Percentiles rank a stretch among this genome's conserved stretches.
Evolutionary conservation across 2,113 vertebrate genomes (phyloP).

Genomic region (Sturnira hondurensis): DNA sequence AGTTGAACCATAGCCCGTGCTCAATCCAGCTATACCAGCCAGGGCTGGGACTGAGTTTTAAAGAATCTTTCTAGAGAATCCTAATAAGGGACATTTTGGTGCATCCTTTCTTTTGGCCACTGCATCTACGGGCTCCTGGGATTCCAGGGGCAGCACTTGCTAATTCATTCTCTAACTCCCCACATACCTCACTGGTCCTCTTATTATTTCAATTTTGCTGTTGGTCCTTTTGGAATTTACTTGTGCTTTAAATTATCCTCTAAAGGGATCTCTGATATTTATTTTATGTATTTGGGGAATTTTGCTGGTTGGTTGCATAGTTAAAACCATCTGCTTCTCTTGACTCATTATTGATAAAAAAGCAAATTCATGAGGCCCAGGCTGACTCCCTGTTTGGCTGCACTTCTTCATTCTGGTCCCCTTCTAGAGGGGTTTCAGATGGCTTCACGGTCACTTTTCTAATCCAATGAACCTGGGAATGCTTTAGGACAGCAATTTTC

Average conservation of each 20-base stretch:
- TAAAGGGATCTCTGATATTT: conserved; percentile 17
- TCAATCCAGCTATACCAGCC: no score
- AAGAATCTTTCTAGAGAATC: neutral
- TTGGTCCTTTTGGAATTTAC: neutral
- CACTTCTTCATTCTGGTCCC: neutral
- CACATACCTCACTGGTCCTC: neutral
- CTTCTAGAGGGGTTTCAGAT: neutral
- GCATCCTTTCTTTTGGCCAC: neutral
- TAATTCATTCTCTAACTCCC: neutral
- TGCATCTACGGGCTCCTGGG: neutral
- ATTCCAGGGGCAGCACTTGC: neutral
- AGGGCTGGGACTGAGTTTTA: neutral
- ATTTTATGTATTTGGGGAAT: conserved; percentile 22
- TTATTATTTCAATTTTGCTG: neutral
- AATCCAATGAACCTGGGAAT: neutral
- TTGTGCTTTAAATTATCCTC: conserved; percentile 21
- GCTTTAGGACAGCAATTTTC: neutral
- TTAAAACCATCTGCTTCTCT: conserved; percentile 11
- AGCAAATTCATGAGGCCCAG: neutral
- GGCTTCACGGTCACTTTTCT: neutral
- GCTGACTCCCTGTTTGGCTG: neutral
- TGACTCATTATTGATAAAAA: conserved; percentile 38
- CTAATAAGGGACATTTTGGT: neutral
- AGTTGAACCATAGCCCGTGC: no score
- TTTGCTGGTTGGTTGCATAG: neutral